These are phyloP conservation scores for Oxyteleia sp. DNA, from an alignment of 2,888 invertebrate species.

Conservation along the genomic window DNA sequence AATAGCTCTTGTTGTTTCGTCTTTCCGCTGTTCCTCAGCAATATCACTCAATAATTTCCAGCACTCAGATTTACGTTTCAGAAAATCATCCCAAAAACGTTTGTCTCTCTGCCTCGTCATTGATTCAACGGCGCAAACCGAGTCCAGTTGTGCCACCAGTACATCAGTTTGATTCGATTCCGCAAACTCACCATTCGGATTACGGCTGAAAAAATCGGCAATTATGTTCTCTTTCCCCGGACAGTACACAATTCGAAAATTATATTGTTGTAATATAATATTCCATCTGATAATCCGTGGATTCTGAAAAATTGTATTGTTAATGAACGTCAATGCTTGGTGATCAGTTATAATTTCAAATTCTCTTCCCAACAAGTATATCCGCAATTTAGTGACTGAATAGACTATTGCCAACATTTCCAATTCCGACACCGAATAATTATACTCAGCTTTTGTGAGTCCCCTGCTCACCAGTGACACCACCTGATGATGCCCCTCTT, in stretches of 20 bases:
- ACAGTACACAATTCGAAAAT: conserved; percentile 8
- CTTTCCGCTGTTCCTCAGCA: too few species aligned
- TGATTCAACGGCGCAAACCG: too few species aligned
- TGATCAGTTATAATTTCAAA: conserved; percentile 29
- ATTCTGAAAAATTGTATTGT: conserved; percentile 9
- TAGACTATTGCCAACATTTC: conserved; percentile 16
- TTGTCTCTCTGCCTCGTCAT: too few species aligned
- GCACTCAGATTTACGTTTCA: too few species aligned
- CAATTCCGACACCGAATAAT: too few species aligned
- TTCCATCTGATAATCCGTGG: conserved; percentile 22
- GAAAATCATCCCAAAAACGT: too few species aligned
- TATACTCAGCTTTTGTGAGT: too few species aligned
- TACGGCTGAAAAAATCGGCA: conserved; percentile 65
- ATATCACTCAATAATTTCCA: too few species aligned
- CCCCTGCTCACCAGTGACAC: too few species aligned
- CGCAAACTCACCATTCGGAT: conserved; percentile 39
- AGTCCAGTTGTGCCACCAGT: not conserved
- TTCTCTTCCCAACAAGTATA: conserved; percentile 4
- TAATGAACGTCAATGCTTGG: conserved; percentile 20
- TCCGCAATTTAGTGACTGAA: not conserved
- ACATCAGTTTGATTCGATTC: conserved; percentile 45
- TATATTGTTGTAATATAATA: conserved; percentile 18
- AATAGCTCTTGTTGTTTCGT: too few species aligned
- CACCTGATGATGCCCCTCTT: too few species aligned
- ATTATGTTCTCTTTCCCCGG: conserved; percentile 3